Evolutionary conservation across 2,797 vertebrate genomes (phyloP), one percentile per base, ranked within the genome.

Genomic region (Streptopelia turtur): DNA sequence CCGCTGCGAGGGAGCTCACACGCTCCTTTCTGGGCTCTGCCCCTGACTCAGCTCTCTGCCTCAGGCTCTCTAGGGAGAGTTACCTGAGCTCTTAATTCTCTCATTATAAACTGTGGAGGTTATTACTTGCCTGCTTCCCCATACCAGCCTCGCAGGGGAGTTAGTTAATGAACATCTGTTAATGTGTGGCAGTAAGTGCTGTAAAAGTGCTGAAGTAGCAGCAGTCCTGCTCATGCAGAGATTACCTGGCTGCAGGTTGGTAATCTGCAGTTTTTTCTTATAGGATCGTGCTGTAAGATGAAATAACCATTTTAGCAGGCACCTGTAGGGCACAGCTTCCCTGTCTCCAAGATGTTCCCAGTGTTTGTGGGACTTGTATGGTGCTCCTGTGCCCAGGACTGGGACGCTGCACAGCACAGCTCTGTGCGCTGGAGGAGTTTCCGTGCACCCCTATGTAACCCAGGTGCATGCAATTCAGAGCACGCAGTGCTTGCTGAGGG

Each of bases 141-240:
- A 22, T 83, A 33, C 60, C 81, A 90, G 60, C 50, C 41, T 89
- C 66, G n/a, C 64, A 89, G 88, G 20, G 74, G n/a, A 39, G 33
- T 86, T 89, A 72, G 78, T 93, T 95, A 95, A 94, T 88, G 86
- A 93, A 31, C 82, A 53, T 96, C 91, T 90, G 83, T 55, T 83
- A 56, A 60, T 28, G 22, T 52, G 85, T 76, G 45, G 77, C 78
- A 83, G 31, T 55, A n/a, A 86, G 47, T 22, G 30, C 70, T 50
- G 47, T 61, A 30, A 2, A 71, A 93, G 43, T 55, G 69, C 57
- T 18, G 8, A 39, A 72, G 83, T 18, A 14, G 43, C 9, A 27
- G 49, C 23, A 27, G 43, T 52, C 39, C 53, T 15, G 21, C 57
- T 92, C 52, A 12, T 13, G 24, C 45, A 18, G 75, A 0, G 16